Evolutionary conservation across 2,113 vertebrate species (phyloP).

Genomic region (Ahaetulla prasina): DNA sequence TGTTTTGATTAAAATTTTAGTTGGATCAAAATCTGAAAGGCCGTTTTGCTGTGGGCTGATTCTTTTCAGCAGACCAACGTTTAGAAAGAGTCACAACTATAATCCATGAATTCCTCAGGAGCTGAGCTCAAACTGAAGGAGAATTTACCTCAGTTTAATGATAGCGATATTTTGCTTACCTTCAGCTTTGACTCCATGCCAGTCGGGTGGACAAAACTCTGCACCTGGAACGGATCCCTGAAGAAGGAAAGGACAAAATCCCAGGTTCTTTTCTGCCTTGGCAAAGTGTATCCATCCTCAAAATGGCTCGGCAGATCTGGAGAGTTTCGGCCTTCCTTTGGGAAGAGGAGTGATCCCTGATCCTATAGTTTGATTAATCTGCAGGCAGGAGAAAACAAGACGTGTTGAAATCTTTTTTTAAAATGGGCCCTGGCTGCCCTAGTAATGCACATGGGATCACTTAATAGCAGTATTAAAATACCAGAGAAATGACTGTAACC

Average conservation of each 20-base stretch:
- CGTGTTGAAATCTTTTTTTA: constrained; percentile 24
- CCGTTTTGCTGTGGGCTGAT: neutral
- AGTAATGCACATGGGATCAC: neutral
- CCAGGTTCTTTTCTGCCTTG: neutral
- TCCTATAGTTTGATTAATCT: constrained; percentile 10
- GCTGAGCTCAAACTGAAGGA: neutral
- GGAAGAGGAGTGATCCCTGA: neutral
- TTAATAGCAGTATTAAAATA: constrained; percentile 29
- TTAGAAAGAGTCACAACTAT: neutral
- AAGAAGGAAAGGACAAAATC: too few species aligned
- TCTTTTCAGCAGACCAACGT: neutral
- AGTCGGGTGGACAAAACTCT: too few species aligned
- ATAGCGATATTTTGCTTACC: neutral
- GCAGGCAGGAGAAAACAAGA: constrained; percentile 39
- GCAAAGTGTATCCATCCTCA: neutral
- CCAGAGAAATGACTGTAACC: constrained; percentile 24
- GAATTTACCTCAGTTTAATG: neutral
- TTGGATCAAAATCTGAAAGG: neutral
- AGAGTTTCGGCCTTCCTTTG: neutral
- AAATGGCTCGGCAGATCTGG: neutral
- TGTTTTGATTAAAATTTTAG: neutral
- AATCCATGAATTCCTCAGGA: neutral
- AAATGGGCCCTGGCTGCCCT: constrained; percentile 1
- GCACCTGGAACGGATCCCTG: neutral
- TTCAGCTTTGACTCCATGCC: neutral